These are phyloP conservation scores for Anolis carolinensis DNA, from an alignment of 2,113 vertebrate species.

Conservation along the genomic window DNA sequence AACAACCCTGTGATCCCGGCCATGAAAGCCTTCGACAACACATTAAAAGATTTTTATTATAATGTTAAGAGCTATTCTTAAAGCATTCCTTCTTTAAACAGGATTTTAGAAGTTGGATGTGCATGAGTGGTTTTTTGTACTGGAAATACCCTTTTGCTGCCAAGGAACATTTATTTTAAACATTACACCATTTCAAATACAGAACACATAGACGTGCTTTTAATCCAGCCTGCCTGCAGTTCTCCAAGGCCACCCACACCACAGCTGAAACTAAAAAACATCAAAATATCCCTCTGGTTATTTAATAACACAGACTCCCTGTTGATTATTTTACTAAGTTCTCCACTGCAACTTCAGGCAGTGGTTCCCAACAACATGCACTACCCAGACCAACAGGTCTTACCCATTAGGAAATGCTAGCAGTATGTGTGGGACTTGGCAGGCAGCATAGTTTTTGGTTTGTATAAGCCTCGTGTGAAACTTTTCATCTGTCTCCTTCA, in stretches of 20 bases:
- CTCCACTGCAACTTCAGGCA: not conserved
- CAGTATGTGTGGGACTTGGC: not conserved
- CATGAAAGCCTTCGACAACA: too few relatives aligned
- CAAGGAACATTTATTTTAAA: constrained; percentile 35
- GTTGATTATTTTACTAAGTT: not conserved
- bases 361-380: not conserved
- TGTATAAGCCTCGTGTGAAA: not conserved
- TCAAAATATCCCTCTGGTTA: not conserved
- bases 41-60: too few relatives aligned
- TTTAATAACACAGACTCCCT: not conserved
- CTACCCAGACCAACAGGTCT: not conserved
- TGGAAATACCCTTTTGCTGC: constrained; percentile 29
- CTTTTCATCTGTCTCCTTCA: not conserved
- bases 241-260: constrained; percentile 4
- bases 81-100: not conserved
- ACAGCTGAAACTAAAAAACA: not conserved
- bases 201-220: constrained; percentile 40
- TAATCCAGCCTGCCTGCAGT: constrained; percentile 7
- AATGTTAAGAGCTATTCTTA: fast-evolving
- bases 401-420: not conserved
- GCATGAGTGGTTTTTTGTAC: constrained; percentile 28
- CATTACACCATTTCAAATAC: constrained; percentile 21
- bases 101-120: not conserved
- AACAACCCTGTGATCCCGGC: too few relatives aligned
- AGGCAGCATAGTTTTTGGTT: not conserved